These are phyloP conservation scores for Dasysyrphus albostriatus DNA, from an alignment of 2,888 invertebrate genomes.

Conservation along the genomic window DNA sequence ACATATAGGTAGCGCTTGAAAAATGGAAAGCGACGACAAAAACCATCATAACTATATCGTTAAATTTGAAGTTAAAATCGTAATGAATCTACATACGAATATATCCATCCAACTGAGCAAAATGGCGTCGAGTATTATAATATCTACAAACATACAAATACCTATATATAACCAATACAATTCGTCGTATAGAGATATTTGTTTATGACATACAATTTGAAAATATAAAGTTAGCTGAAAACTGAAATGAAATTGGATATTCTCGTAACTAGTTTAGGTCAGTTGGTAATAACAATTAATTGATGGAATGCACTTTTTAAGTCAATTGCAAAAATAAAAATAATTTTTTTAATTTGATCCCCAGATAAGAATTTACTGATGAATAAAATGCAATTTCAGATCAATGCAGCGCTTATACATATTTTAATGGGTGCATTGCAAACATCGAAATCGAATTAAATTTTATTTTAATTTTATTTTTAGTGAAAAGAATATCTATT, in stretches of 20 bases:
- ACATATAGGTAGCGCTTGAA: background rate
- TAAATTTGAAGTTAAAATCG: constrained; percentile 14
- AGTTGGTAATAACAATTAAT: constrained; percentile 36
- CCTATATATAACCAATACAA: no score
- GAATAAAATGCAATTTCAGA: constrained; percentile 22
- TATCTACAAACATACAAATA: background rate
- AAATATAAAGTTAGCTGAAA: constrained; percentile 4
- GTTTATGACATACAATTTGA: constrained; percentile 16
- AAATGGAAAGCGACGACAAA: constrained; percentile 8
- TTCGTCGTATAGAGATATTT: background rate
- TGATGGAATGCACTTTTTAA: constrained; percentile 32
- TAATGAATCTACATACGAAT: background rate
- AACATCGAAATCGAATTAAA: background rate
- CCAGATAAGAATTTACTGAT: constrained; percentile 7
- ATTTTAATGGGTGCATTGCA: background rate
- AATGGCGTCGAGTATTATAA: background rate
- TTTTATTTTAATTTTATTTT: background rate
- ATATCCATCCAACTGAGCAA: background rate
- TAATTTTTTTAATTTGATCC: constrained; percentile 10
- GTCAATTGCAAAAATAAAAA: constrained; percentile 10
- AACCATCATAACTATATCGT: constrained; percentile 15
- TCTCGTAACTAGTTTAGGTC: constrained; percentile 34
- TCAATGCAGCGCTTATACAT: background rate
- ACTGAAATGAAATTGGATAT: constrained; percentile 17
- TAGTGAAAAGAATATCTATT: background rate